A percentile compares a stretch with the other conserved stretches of the same genome.
phyloP scores from a whole-genome alignment of 2,888 invertebrate species.

The Tetheella fluctuosa region DNA sequence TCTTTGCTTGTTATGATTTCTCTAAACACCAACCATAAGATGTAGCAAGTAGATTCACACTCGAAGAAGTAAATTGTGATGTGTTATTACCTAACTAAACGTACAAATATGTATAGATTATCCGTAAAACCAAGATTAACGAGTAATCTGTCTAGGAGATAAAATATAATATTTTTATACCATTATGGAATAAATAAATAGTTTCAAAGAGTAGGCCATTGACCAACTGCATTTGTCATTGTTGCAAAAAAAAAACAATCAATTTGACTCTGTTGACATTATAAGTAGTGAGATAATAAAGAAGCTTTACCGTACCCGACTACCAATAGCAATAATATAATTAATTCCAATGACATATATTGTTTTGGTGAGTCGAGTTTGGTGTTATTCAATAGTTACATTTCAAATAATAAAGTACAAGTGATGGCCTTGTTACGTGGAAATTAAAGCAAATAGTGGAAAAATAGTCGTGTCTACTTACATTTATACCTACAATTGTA shows the following conservation, averaged over 20 bases:
- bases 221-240: conserved; percentile 63
- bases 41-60: conserved; percentile 58
- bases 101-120: conserved; percentile 79
- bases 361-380: conserved; percentile 48
- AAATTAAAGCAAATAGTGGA: conserved; percentile 61
- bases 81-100: conserved; percentile 71
- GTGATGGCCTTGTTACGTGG: conserved; percentile 74
- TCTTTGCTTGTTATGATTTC: conserved; percentile 29
- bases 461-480: conserved; percentile 37
- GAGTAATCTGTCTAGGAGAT: conserved; percentile 57
- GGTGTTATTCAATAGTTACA: conserved; percentile 51
- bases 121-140: conserved; percentile 63
- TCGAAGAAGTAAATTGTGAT: conserved; percentile 67
- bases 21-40: conserved; percentile 54
- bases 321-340: conserved; percentile 57
- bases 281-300: conserved; percentile 61
- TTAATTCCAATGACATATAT: conserved; percentile 65
- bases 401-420: conserved; percentile 74
- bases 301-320: conserved; percentile 65
- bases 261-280: conserved; percentile 46
- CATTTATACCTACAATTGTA: conserved; percentile 52
- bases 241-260: conserved; percentile 38
- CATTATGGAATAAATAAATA: conserved; percentile 64
- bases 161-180: conserved; percentile 77
- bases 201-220: conserved; percentile 60